Conservation (phyloP, 2,888 invertebrate genomes). For the Watsonalla cultraria region DNA sequence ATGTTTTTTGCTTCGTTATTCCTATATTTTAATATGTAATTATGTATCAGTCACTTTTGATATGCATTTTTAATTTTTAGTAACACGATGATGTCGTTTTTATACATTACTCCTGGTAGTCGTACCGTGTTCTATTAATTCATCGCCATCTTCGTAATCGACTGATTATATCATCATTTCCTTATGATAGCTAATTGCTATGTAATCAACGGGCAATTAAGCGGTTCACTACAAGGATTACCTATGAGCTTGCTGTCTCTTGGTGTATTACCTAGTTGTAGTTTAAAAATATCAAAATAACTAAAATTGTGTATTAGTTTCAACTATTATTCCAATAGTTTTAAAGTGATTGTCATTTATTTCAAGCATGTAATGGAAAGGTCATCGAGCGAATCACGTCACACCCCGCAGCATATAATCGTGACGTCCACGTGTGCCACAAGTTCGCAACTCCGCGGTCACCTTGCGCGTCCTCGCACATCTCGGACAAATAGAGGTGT, state of each 20-base stretch:
- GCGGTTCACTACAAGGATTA: not conserved
- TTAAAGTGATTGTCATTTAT: too few species aligned
- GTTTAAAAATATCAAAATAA: too few species aligned
- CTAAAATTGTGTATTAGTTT: too few species aligned
- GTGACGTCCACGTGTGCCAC: slow-evolving; percentile 21
- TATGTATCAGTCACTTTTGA: slow-evolving; percentile 29
- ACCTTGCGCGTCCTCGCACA: slow-evolving; percentile 68
- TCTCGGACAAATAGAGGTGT: slow-evolving; percentile 71
- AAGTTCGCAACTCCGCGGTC: slow-evolving; percentile 46
- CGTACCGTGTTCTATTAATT: slow-evolving; percentile 6
- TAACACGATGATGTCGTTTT: slow-evolving; percentile 43
- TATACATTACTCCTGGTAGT: slow-evolving; percentile 15
- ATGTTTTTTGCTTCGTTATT: slow-evolving; percentile 13
- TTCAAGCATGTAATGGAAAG: too few species aligned
- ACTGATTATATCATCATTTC: slow-evolving; percentile 18
- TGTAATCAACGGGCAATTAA: not conserved
- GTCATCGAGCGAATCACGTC: not conserved
- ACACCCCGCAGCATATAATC: slow-evolving; percentile 16
- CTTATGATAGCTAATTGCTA: slow-evolving; percentile 13
- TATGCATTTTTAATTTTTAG: slow-evolving; percentile 53
- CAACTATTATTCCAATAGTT: too few species aligned
- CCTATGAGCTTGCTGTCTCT: too few species aligned
- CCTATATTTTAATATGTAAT: slow-evolving; percentile 7
- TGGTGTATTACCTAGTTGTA: too few species aligned
- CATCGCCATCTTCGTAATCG: slow-evolving; percentile 9